Evolutionary conservation across 2,797 vertebrate species (phyloP).

Genomic region (Gouania willdenowi): DNA sequence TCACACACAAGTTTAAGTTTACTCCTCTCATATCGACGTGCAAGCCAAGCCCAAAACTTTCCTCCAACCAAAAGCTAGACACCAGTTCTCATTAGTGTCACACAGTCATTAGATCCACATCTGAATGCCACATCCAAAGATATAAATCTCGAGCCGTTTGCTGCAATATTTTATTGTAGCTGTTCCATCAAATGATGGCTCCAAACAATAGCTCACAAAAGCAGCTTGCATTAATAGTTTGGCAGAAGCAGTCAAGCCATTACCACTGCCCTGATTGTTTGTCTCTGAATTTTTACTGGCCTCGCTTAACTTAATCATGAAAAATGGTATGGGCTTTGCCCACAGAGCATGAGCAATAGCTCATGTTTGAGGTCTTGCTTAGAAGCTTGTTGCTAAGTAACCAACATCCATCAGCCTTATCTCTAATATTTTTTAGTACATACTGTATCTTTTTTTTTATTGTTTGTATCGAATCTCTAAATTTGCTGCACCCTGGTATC

Average conservation of each 20-base stretch:
- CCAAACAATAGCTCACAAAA: slow-evolving; percentile 24
- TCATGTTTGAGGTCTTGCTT: slow-evolving; percentile 51
- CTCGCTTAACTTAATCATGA: slow-evolving; percentile 59
- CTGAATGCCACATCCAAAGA: slow-evolving; percentile 8
- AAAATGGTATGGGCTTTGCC: slow-evolving; percentile 60
- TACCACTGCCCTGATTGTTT: slow-evolving; percentile 45
- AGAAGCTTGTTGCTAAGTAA: slow-evolving; percentile 71
- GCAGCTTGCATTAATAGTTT: slow-evolving; percentile 18
- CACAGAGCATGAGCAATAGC: slow-evolving; percentile 38
- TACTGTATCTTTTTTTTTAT: too few species aligned
- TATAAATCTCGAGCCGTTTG: slow-evolving; percentile 20
- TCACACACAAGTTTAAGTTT: slow-evolving; percentile 12
- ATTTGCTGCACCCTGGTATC: slow-evolving; percentile 25
- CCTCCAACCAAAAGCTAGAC: slow-evolving; percentile 12
- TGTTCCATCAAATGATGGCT: slow-evolving; percentile 11
- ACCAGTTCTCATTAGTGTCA: slow-evolving; percentile 26
- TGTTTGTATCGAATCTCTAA: slow-evolving; percentile 44
- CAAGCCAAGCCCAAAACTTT: slow-evolving; percentile 25
- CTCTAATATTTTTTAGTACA: slow-evolving; percentile 31
- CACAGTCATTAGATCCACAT: slow-evolving; percentile 26
- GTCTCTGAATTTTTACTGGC: slow-evolving; percentile 52
- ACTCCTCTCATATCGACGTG: slow-evolving; percentile 25
- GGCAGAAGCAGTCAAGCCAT: slow-evolving; percentile 32
- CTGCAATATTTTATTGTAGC: slow-evolving; percentile 22
- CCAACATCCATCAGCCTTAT: slow-evolving; percentile 49